Conservation (phyloP, 2,797 vertebrate genomes). For the Pseudochaenichthys georgianus region DNA sequence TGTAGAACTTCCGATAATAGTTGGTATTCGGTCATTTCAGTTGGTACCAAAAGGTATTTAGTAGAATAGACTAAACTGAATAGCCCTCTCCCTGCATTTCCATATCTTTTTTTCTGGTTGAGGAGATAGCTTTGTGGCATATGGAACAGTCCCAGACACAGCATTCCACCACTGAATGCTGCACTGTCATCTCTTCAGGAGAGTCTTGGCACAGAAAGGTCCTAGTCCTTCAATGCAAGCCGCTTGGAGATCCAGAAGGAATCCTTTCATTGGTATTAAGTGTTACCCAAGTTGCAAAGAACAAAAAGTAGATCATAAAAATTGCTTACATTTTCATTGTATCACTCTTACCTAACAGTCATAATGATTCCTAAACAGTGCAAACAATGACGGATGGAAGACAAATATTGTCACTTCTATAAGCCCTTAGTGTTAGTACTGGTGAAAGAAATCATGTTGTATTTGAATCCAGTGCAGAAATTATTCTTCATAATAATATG, state of each 20-base stretch:
- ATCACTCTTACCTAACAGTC: slow-evolving; percentile 6
- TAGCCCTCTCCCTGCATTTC: slow-evolving; percentile 6
- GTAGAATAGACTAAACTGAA: neutral
- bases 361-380: slow-evolving; percentile 40
- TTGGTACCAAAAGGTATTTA: too few species aligned
- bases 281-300: too few species aligned
- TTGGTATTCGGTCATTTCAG: too few species aligned
- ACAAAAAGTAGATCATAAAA: too few species aligned
- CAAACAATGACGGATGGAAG: slow-evolving; percentile 20
- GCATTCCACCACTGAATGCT: slow-evolving; percentile 1
- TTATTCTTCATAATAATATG: slow-evolving; percentile 51
- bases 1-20: too few species aligned
- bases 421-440: slow-evolving; percentile 22
- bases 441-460: slow-evolving; percentile 43
- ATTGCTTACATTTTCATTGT: slow-evolving; percentile 5
- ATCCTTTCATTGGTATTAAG: slow-evolving; percentile 38
- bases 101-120: neutral
- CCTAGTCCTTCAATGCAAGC: slow-evolving; percentile 14
- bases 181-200: slow-evolving; percentile 20
- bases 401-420: slow-evolving; percentile 29
- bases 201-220: neutral
- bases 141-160: slow-evolving; percentile 12
- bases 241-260: slow-evolving; percentile 29
- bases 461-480: slow-evolving; percentile 32
- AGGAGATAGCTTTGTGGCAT: slow-evolving; percentile 32